Conservation (phyloP, 2,888 invertebrate species). For the Sycophila texana region DNA sequence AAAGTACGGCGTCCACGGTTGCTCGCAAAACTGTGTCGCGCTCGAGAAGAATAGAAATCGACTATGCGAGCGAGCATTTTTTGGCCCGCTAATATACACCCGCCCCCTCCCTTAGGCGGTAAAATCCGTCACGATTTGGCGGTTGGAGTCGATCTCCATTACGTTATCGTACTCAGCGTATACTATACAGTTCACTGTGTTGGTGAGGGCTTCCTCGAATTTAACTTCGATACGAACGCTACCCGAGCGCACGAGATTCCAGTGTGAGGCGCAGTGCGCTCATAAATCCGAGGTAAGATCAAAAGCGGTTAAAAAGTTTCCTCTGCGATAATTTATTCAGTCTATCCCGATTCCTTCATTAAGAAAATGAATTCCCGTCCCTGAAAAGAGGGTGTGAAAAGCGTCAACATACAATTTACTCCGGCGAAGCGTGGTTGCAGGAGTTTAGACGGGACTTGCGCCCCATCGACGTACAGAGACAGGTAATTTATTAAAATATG, state of each 20-base stretch:
- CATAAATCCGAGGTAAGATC: slow-evolving; percentile 63
- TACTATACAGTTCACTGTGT: slow-evolving; percentile 60
- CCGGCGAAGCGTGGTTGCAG: slow-evolving; percentile 56
- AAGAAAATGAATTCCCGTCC: slow-evolving; percentile 61
- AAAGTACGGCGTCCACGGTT: too few relatives aligned
- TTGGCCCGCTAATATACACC: too few relatives aligned
- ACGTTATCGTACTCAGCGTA: slow-evolving; percentile 45
- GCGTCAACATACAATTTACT: slow-evolving; percentile 56
- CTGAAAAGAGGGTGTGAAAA: slow-evolving; percentile 62
- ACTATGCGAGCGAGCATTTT: too few relatives aligned
- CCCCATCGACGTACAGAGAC: slow-evolving; percentile 58
- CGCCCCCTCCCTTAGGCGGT: too few relatives aligned
- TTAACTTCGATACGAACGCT: slow-evolving; percentile 61
- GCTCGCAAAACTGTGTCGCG: too few relatives aligned
- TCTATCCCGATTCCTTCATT: slow-evolving; percentile 58
- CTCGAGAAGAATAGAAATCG: too few relatives aligned
- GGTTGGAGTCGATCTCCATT: too few relatives aligned
- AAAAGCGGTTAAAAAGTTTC: slow-evolving; percentile 61
- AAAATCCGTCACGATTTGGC: too few relatives aligned
- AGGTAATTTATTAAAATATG: slow-evolving; percentile 30
- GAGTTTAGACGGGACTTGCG: slow-evolving; percentile 59
- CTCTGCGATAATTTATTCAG: slow-evolving; percentile 54
- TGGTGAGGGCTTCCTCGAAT: slow-evolving; percentile 55
- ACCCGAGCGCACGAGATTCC: slow-evolving; percentile 59
- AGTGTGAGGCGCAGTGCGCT: slow-evolving; percentile 56